A percentile compares a stretch with the other conserved stretches of the same genome.
These are phyloP conservation scores for Lagorchestes hirsutus DNA, from an alignment of 2,797 vertebrate genomes.

Conservation along the genomic window DNA sequence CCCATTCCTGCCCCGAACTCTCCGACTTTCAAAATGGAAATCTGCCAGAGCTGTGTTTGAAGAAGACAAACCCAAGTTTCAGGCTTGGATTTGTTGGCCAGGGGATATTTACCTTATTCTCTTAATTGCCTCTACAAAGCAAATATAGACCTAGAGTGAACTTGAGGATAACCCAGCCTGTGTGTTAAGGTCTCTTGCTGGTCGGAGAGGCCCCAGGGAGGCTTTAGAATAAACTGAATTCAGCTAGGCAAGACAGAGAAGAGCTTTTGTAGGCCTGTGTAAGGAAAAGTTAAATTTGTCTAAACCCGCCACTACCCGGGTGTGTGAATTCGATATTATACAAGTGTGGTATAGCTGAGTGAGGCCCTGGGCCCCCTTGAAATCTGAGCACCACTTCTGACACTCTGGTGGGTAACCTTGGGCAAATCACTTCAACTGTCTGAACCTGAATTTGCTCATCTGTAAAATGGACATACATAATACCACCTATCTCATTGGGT, in stretches of 20 bases:
- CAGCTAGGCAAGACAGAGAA: conserved; percentile 12
- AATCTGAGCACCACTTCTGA: background rate
- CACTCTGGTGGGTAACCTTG: background rate
- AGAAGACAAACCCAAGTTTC: background rate
- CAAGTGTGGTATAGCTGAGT: background rate
- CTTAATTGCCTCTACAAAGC: background rate
- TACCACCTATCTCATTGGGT: background rate
- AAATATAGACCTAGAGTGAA: fast-evolving
- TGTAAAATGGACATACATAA: background rate
- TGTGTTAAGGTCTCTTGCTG: background rate
- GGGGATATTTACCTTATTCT: background rate
- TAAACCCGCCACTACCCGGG: background rate
- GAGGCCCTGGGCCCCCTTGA: background rate
- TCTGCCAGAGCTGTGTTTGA: conserved; percentile 15
- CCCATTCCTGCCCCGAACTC: background rate
- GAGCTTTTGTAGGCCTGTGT: background rate
- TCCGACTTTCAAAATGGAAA: background rate
- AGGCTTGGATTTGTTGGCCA: background rate
- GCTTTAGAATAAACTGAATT: background rate
- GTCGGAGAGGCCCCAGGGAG: background rate
- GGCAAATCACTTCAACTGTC: too few relatives aligned
- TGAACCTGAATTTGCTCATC: background rate
- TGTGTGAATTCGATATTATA: background rate
- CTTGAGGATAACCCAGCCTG: background rate
- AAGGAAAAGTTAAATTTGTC: background rate